These are phyloP conservation scores for Sinocyclocheilus maitianheensis DNA, from an alignment of 2,113 vertebrate genomes.

Conservation along the genomic window DNA sequence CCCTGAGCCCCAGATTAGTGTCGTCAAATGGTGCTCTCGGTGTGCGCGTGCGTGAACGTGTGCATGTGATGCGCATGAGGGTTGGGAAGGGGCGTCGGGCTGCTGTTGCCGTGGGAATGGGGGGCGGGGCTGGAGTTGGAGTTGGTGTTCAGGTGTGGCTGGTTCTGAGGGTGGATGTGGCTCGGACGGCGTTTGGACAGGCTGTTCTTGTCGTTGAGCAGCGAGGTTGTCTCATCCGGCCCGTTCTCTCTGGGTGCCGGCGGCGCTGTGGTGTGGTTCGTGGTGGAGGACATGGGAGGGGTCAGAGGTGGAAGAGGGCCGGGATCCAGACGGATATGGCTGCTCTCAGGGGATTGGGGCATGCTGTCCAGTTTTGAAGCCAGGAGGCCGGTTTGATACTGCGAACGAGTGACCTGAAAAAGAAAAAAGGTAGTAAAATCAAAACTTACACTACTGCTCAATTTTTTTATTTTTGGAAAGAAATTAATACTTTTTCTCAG, in stretches of 20 bases:
- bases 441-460: too few species aligned
- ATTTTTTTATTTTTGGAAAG: too few species aligned
- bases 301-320: conserved; percentile 46
- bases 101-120: background rate
- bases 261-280: conserved; percentile 62
- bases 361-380: conserved; percentile 89
- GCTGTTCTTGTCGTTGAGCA: conserved; percentile 89
- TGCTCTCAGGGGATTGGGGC: conserved; percentile 84
- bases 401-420: conserved; percentile 84
- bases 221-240: conserved; percentile 81
- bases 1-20: background rate
- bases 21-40: conserved; percentile 77
- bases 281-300: conserved; percentile 21
- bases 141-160: conserved; percentile 42
- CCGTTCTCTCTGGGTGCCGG: conserved; percentile 58
- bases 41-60: conserved; percentile 64
- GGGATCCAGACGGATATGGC: conserved; percentile 68
- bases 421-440: background rate
- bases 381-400: conserved; percentile 91
- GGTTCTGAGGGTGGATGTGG: conserved; percentile 63
- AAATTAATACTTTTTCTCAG: background rate
- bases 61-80: conserved; percentile 53
- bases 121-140: background rate
- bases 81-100: conserved; percentile 64
- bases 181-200: conserved; percentile 68